These are phyloP conservation scores for Rhopilema esculentum DNA, from an alignment of 30 jellyfish, hydroid and myxozoan genomes.

Conservation along the genomic window DNA sequence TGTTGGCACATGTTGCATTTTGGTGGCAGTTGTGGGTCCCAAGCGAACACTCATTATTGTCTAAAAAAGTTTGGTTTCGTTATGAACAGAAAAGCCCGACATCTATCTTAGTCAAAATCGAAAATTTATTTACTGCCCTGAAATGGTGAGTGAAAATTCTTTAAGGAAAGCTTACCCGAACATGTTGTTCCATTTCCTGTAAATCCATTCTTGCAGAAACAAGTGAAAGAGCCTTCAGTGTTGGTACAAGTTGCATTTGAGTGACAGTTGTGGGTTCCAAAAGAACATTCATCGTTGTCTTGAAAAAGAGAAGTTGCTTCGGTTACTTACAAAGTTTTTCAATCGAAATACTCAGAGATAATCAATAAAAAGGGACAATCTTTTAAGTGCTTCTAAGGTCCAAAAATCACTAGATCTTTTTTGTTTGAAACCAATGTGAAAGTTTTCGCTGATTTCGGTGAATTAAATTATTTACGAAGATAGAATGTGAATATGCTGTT, in stretches of 20 bases:
- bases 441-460: too few relatives aligned
- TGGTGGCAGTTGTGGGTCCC: neutral
- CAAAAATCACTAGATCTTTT: too few relatives aligned
- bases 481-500: too few relatives aligned
- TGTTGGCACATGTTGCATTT: slow-evolving; percentile 6
- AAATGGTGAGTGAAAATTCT: neutral
- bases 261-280: slow-evolving; percentile 53
- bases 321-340: neutral
- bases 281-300: slow-evolving; percentile 81
- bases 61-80: too few relatives aligned
- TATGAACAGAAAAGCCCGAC: neutral
- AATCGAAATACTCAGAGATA: neutral
- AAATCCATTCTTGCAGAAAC: slow-evolving; percentile 81
- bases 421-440: too few relatives aligned
- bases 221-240: slow-evolving; percentile 75
- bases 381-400: too few relatives aligned
- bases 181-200: slow-evolving; percentile 90
- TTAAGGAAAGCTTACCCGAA: neutral
- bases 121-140: too few relatives aligned
- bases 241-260: slow-evolving; percentile 82
- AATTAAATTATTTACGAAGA: too few relatives aligned
- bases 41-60: neutral
- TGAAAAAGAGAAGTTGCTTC: too few relatives aligned
- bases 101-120: slow-evolving; percentile 15
- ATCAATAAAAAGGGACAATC: neutral